Percentiles rank a stretch among this genome's conserved stretches.
These are phyloP conservation scores for Oxytorus armatus DNA, from an alignment of 2,888 invertebrate genomes.

Conservation along the genomic window DNA sequence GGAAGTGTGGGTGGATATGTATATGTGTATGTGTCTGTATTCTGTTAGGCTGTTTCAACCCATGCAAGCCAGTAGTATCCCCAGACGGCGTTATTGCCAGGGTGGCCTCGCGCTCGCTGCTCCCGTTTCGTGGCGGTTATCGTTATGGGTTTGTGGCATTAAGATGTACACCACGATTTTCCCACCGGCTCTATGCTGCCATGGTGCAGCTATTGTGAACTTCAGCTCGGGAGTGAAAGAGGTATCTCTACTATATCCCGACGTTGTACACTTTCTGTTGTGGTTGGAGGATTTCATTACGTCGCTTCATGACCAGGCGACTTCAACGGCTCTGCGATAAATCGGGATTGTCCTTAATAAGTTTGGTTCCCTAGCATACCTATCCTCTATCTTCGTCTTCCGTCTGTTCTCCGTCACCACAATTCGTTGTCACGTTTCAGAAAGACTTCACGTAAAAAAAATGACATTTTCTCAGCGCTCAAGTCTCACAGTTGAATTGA, in stretches of 20 bases:
- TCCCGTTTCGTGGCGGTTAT: constrained; percentile 81
- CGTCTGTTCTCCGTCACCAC: neutral
- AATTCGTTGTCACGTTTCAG: neutral
- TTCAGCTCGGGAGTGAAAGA: constrained; percentile 36
- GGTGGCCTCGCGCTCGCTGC: constrained; percentile 80
- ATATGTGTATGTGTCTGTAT: constrained; percentile 41
- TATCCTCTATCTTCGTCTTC: neutral
- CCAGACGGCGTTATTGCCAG: constrained; percentile 81
- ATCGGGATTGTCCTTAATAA: constrained; percentile 80
- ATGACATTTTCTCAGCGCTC: neutral
- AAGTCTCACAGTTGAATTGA: neutral
- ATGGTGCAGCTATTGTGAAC: constrained; percentile 60
- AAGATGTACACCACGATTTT: constrained; percentile 81
- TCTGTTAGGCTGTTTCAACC: constrained; percentile 57
- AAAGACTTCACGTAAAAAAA: neutral
- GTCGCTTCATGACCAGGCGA: constrained; percentile 79
- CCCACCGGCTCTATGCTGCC: constrained; percentile 70
- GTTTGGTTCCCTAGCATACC: constrained; percentile 52
- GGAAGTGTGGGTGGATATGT: constrained; percentile 47
- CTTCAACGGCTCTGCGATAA: constrained; percentile 76
- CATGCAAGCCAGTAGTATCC: constrained; percentile 55
- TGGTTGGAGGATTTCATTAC: constrained; percentile 80
- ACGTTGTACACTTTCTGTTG: constrained; percentile 55
- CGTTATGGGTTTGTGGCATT: constrained; percentile 83
- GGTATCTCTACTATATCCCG: constrained; percentile 62